Evolutionary conservation across 2,113 vertebrate genomes (phyloP).

Genomic region (Gopherus evgoodei): DNA sequence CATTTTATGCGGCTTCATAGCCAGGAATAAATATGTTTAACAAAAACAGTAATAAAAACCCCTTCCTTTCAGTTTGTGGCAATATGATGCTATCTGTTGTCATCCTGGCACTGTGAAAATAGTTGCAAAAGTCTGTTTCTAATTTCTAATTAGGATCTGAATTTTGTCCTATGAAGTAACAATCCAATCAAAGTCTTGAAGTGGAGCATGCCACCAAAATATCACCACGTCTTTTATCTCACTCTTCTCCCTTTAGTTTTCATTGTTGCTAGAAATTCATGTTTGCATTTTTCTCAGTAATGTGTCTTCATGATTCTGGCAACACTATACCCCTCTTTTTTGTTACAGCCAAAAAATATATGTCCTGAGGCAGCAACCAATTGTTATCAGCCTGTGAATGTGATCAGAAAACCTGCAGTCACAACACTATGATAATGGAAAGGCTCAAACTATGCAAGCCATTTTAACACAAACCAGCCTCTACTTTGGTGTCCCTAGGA

Average conservation of each 20-base stretch:
- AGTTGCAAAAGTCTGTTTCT: not conserved
- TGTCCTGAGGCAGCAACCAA: slow-evolving; percentile 62
- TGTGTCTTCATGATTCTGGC: not conserved
- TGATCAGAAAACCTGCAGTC: slow-evolving; percentile 60
- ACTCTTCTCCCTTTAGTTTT: not conserved
- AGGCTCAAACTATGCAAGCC: not conserved
- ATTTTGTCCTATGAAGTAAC: slow-evolving; percentile 15
- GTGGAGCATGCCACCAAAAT: not conserved
- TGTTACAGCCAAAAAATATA: slow-evolving; percentile 36
- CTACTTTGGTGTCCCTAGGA: slow-evolving; percentile 40
- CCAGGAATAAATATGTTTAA: not conserved
- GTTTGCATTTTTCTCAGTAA: not conserved
- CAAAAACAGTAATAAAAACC: not conserved
- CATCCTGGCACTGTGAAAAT: accelerated
- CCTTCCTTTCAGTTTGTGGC: not conserved
- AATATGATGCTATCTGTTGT: not conserved
- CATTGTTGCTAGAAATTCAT: not conserved
- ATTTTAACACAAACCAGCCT: slow-evolving; percentile 6
- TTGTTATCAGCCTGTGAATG: slow-evolving; percentile 80
- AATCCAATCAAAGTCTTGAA: not conserved
- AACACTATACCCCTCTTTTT: slow-evolving; percentile 26
- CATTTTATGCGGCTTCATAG: slow-evolving; percentile 22
- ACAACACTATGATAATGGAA: not conserved
- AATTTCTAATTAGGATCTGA: not conserved
- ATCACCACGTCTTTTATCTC: not conserved